Evolutionary conservation across 2,888 invertebrate species (phyloP), one percentile per base, ranked within the genome.

Genomic region (Drosophila paracracens): DNA sequence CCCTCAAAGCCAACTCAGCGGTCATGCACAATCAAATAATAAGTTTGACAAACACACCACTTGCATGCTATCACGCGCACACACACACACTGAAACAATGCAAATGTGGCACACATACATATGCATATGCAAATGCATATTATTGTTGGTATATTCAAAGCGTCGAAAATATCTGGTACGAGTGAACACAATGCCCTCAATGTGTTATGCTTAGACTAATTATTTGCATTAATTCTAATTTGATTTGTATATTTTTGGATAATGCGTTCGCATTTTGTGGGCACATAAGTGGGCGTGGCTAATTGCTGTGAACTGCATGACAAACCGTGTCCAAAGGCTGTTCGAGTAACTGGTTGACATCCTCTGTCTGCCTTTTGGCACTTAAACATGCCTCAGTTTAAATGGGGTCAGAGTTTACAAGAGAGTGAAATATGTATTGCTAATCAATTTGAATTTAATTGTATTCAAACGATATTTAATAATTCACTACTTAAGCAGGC

Each of bases 11-110:
- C 57, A 43, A 43, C 31, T 31, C 57, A 31, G 57, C 57, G 57
- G 57, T 29, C 43, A 64, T 62, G 68, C 79, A 71, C 75, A 78
- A 78, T 79, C 67, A 79, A 78, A 78, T 78, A 75, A 79, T 71
- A 79, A 75, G 79, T 75, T 79, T 69, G 63, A 61, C 79, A 79
- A 79, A 79, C 78, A 79, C 75, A 43, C 57, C 43, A 57, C 31
- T 57, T 57, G 57, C 43, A 57, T 43, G 43, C 57, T 21, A 31
- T 21, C 43, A 43, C 21, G 3, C 57, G 16, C 31, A 31, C 57
- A 21, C 16, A 35, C 46, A 48, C 21, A 48, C 7, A 25, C 4
- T 46, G 13, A 7, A 4, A 7, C 36, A 6, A 13, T 13, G 21
- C 1, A 43, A 21, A 13, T 56, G 36, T 25, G 5, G 5, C 5